Base-by-base conservation (phyloP, 2,888 invertebrate genomes). In the Melieria picta region DNA sequence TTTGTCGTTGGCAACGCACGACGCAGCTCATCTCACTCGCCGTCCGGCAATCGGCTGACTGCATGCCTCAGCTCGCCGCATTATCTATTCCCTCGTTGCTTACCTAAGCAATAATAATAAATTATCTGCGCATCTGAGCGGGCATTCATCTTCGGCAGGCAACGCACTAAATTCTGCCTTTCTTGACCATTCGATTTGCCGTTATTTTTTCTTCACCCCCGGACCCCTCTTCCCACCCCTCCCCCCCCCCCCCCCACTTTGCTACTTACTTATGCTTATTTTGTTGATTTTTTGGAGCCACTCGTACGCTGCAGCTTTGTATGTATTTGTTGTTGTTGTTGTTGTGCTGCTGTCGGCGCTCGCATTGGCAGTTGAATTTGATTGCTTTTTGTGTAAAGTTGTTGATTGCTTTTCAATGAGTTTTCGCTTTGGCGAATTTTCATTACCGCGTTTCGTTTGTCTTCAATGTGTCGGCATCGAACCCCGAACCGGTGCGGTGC, bases 71-170 rank as follows among this genome's bases (percentile, higher is more conserved):
- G 52, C 52, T 56, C 62, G 43, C 55, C 47, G 52, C 16, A 42
- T 47, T 42, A 55, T 11, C 43, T 16, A 62, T 68, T 62, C 45
- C 77, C 79, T 80, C 79, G 79, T 80, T 76, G 79, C 79, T 82
- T 81, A 79, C 81, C 80, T 82, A 79, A 81, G 81, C 81, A 80
- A 81, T 81, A 82, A 81, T 79, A 81, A 81, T 81, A 81, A 81
- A 82, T 81, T 82, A 82, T 81, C 75, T 64, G 7, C 46, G 64
- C 68, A 64, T 72, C 68, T 43, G 74, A 65, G 58, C 71, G 69
- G 69, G 55, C 64, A 64, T 72, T 68, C 63, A 64, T 72, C 72
- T 72, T 72, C 52, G 47, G 45, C 55, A 46, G 55, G n/a, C 30
- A 30, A 30, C 30, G 30, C 30, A 30, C 30, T 30, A 30, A 30